phyloP scores from a whole-genome alignment of 1,140 invertebrate genomes.

The Coelopa frigida region DNA sequence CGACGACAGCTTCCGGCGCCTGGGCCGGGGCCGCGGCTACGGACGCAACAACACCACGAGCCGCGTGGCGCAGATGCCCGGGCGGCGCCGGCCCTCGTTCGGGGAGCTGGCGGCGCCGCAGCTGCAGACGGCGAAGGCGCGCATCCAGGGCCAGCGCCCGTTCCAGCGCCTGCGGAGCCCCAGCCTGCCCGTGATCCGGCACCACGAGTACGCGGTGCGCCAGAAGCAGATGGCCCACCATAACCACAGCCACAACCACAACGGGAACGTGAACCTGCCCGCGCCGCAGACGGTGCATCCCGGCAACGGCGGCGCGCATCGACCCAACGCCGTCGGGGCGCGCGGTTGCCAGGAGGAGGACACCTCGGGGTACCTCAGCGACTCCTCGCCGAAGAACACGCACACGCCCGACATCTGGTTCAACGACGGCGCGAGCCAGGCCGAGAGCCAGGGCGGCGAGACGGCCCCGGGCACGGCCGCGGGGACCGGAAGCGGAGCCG shows the following conservation, averaged over 20 bases:
- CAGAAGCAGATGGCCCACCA: slow-evolving; percentile 13
- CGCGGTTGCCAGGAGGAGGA: slow-evolving; percentile 52
- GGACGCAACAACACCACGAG: slow-evolving; percentile 13
- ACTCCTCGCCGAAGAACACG: slow-evolving; percentile 49
- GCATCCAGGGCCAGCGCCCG: slow-evolving; percentile 25
- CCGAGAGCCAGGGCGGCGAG: no score
- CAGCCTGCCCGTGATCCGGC: slow-evolving; percentile 37
- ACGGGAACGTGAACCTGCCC: slow-evolving; percentile 7
- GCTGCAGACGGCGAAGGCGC: slow-evolving; percentile 37
- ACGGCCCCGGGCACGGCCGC: no score
- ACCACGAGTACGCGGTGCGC: slow-evolving; percentile 18
- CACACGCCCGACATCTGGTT: slow-evolving; percentile 43
- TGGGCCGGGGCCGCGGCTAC: neutral
- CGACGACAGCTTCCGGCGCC: slow-evolving; percentile 5
- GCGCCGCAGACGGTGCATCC: neutral
- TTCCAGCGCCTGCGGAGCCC: slow-evolving; percentile 30
- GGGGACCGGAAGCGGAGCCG: no score
- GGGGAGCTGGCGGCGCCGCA: slow-evolving; percentile 28
- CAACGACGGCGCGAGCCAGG: slow-evolving; percentile 37
- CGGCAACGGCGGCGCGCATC: slow-evolving; percentile 7
- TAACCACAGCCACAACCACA: slow-evolving; percentile 6
- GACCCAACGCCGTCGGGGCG: slow-evolving; percentile 4
- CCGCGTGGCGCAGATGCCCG: slow-evolving; percentile 20
- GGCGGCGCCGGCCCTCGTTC: slow-evolving; percentile 19
- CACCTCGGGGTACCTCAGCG: slow-evolving; percentile 61